Evolutionary conservation across 2,797 vertebrate species (phyloP).

Genomic region (Protonibea diacanthus): DNA sequence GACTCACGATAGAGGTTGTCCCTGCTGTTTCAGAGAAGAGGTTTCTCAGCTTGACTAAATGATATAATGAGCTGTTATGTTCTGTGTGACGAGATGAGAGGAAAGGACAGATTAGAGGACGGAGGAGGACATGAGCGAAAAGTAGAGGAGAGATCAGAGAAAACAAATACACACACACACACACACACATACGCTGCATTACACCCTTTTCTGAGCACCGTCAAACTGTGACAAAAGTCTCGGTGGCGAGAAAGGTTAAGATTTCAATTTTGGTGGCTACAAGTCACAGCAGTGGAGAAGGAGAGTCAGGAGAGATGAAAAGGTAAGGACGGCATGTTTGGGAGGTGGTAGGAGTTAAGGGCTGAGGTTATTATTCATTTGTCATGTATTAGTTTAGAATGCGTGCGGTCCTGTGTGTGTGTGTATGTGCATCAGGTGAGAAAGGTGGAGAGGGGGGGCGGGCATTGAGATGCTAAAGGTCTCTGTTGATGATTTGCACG

Average conservation of each 20-base stretch:
- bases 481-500: slow-evolving; percentile 87
- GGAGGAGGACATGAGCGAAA: slow-evolving; percentile 52
- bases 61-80: slow-evolving; percentile 82
- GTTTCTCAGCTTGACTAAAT: slow-evolving; percentile 83
- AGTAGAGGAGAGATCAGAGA: slow-evolving; percentile 34
- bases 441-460: slow-evolving; percentile 58
- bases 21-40: slow-evolving; percentile 76
- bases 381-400: slow-evolving; percentile 73
- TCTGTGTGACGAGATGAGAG: slow-evolving; percentile 76
- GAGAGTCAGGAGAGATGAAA: slow-evolving; percentile 52
- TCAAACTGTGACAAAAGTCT: slow-evolving; percentile 77
- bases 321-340: slow-evolving; percentile 49
- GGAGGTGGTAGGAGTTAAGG: slow-evolving; percentile 45
- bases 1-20: slow-evolving; percentile 66
- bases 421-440: slow-evolving; percentile 59
- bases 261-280: slow-evolving; percentile 72
- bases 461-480: slow-evolving; percentile 81
- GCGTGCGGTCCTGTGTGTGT: slow-evolving; percentile 17
- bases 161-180: slow-evolving; percentile 50
- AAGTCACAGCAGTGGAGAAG: slow-evolving; percentile 62
- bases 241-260: slow-evolving; percentile 73
- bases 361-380: slow-evolving; percentile 82
- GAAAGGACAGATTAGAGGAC: slow-evolving; percentile 70
- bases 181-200: slow-evolving; percentile 15
- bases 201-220: slow-evolving; percentile 42